Base-by-base conservation (phyloP, 2,888 invertebrate genomes). In the Agrilus cyanescens region DNA sequence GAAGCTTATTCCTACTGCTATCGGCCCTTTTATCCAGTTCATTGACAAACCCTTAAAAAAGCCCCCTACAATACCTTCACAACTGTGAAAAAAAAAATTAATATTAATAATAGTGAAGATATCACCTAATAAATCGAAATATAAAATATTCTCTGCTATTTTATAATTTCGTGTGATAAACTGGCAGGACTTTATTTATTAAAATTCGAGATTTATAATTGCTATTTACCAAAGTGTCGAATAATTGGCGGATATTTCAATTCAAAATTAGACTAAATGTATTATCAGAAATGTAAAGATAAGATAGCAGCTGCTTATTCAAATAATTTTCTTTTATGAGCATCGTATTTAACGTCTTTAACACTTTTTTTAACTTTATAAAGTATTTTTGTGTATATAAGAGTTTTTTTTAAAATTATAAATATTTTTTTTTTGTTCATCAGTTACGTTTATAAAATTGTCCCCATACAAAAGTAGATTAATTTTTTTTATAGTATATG, bases 31-130 rank as follows among this genome's bases (percentile, higher is more conserved):
- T 40, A 98, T 83, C 95, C 96, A 98, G 69, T 98, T 99, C 93
- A 99, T 93, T 55, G 90, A 91, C n/a, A 98, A 76, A 0, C 98
- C 98, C 68, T 98, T 98, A 74, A 89, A 98, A 64, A 96, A 85
- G 0, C 97, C 97, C 39, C 80, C 75, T 62, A 78, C 77, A 18
- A 89, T 62, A 25, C 98, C 97, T 66, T 98, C 97, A 52, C 80
- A 78, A 43, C 88, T 89, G 69, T 37, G 68, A 67, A 53, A 42
- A 49, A 52, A 25, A 4, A 18, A 4, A 18, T 4, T 4, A 4
- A 18, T 18, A 18, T 18, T 18, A 18, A 5, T 18, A 18, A 6
- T 30, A 30, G 31, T 8, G 8, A 30, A 10, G 8, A 10, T 30
- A 10, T 10, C 12, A 12, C 12, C 12, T 30, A 30, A 30, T 30